Percentiles rank a stretch among this genome's conserved stretches.
Evolutionary conservation across 2,888 invertebrate species (phyloP).

Genomic region (Chloroclysta siterata): DNA sequence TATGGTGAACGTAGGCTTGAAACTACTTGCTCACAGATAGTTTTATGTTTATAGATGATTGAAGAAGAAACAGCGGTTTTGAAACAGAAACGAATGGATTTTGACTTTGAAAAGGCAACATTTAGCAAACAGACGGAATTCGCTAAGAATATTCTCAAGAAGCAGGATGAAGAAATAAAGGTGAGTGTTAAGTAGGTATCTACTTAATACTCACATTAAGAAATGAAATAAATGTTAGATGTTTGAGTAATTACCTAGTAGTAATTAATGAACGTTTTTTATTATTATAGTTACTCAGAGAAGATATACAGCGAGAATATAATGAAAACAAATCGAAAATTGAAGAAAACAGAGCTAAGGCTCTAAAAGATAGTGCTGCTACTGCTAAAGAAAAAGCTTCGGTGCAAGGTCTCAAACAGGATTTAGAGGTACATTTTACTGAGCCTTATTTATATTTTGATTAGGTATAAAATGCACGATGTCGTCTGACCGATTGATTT

Average conservation of each 20-base stretch:
- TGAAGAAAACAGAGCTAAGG: slow-evolving; percentile 70
- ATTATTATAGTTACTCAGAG: slow-evolving; percentile 62
- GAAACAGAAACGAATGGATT: slow-evolving; percentile 85
- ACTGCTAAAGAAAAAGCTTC: slow-evolving; percentile 71
- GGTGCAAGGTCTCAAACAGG: slow-evolving; percentile 68
- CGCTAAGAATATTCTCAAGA: slow-evolving; percentile 81
- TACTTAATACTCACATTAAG: background rate
- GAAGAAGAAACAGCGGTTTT: slow-evolving; percentile 75
- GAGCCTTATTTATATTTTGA: background rate
- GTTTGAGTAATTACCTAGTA: background rate
- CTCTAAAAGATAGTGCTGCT: slow-evolving; percentile 62
- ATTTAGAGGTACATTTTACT: slow-evolving; percentile 62
- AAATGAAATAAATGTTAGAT: background rate
- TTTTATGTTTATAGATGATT: slow-evolving; percentile 60
- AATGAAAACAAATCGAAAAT: slow-evolving; percentile 71
- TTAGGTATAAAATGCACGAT: background rate
- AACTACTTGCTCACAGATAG: background rate
- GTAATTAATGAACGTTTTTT: background rate
- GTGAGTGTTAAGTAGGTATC: slow-evolving; percentile 54
- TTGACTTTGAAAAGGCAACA: slow-evolving; percentile 86
- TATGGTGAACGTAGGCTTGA: background rate
- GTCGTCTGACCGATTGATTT: background rate
- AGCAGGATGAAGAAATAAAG: slow-evolving; percentile 86
- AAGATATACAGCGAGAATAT: slow-evolving; percentile 75
- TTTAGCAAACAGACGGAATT: slow-evolving; percentile 86